Evolutionary conservation across 2,888 invertebrate genomes (phyloP), one percentile per base, ranked within the genome.

Genomic region (Mayetiola destructor): DNA sequence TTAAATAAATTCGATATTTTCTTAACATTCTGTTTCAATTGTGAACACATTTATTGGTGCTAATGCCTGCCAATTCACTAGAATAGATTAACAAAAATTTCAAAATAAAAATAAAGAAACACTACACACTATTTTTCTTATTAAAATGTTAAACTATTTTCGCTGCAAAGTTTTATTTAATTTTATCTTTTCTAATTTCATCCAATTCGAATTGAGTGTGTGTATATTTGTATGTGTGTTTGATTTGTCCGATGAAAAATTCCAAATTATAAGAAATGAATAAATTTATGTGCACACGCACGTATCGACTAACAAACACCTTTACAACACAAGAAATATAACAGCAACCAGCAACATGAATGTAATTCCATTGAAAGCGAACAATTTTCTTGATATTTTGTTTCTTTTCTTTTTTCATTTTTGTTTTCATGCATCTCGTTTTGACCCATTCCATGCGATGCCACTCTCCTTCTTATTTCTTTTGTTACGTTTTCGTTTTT

Each of bases 1-100:
- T 37, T 55, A 55, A 35, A 37, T 55, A 55, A 23, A 55, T 37
- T n/a, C n/a, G n/a, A n/a, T n/a, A n/a, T n/a, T n/a, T n/a, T n/a
- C n/a, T n/a, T n/a, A 48, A 48, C 23, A 27, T 48, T 48, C 27
- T 8, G 18, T 48, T 27, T 6, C 48, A 48, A 27, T 48, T 48
- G 23, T 48, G 2, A 6, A 27, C 48, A 27, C 48, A 48, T 48
- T 48, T 48, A 48, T 40, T 10, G 5, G 18, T 5, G 18, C 2
- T 4, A 40, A 40, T n/a, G n/a, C n/a, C n/a, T n/a, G n/a, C n/a
- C n/a, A n/a, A n/a, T n/a, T n/a, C n/a, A n/a, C n/a, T n/a, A n/a
- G n/a, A 18, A 3, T 21, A 6, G n/a, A 10, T n/a, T 6, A 48
- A 48, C 14, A 48, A 27, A 48, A 23, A 27, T 40, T 23, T 27